These are phyloP conservation scores for Drosophila pseudoobscura DNA, from an alignment of 1,140 invertebrate genomes.

Conservation along the genomic window DNA sequence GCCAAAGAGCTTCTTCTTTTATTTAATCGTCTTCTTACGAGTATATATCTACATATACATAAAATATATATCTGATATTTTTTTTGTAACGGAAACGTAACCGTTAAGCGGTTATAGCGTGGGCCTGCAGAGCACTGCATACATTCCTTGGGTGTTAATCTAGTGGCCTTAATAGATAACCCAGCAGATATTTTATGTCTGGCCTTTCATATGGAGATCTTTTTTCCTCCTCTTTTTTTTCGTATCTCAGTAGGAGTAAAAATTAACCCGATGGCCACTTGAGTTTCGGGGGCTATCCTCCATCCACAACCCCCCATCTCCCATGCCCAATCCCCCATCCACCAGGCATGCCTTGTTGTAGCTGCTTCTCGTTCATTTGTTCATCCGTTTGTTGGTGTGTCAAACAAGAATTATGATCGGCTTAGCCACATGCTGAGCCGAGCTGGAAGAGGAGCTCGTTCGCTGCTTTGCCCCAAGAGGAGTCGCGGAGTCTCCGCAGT, in stretches of 20 bases:
- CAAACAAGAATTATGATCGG: slow-evolving; percentile 84
- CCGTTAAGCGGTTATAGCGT: slow-evolving; percentile 35
- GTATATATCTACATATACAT: neutral
- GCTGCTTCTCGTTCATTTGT: slow-evolving; percentile 79
- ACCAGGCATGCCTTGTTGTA: slow-evolving; percentile 38
- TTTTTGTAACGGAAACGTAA: slow-evolving; percentile 42
- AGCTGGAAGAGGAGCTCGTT: slow-evolving; percentile 23
- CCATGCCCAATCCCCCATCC: slow-evolving; percentile 7
- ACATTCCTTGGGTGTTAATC: slow-evolving; percentile 60
- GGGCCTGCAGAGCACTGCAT: neutral
- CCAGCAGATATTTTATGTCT: slow-evolving; percentile 62
- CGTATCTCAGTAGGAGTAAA: slow-evolving; percentile 74
- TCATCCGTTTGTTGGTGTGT: slow-evolving; percentile 81
- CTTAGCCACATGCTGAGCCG: slow-evolving; percentile 83
- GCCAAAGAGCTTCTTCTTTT: slow-evolving; percentile 24
- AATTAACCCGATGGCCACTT: slow-evolving; percentile 60
- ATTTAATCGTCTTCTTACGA: neutral
- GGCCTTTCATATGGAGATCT: slow-evolving; percentile 66
- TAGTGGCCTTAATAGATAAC: slow-evolving; percentile 82
- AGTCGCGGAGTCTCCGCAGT: slow-evolving; percentile 34
- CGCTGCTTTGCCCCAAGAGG: slow-evolving; percentile 30
- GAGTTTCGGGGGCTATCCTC: slow-evolving; percentile 40
- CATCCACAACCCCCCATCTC: neutral
- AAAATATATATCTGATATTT: slow-evolving; percentile 24
- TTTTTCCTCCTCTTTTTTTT: slow-evolving; percentile 6